Evolutionary conservation across 2,888 invertebrate species (phyloP), one percentile per base, ranked within the genome.

Genomic region (Drosophila melanocephala): DNA sequence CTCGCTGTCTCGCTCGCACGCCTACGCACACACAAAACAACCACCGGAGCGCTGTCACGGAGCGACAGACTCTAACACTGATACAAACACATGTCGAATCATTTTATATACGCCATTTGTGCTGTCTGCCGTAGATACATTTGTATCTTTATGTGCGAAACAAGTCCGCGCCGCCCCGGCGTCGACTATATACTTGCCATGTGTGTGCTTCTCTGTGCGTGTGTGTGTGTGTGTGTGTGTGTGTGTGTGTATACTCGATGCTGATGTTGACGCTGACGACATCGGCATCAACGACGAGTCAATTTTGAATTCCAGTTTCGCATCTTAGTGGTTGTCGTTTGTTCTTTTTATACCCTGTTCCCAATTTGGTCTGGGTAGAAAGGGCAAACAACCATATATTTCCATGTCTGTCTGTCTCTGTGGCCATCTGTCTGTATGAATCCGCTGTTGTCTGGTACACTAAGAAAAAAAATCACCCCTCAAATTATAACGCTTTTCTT

Each of bases 121-220:
- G 90, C 84, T 82, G 86, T 79, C 80, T 91, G 86, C 77, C 58
- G 81, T 77, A 86, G 90, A 88, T 86, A 89, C 89, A 91, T 90
- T 90, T 89, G 91, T 90, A 90, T 89, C 89, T 88, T 86, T 83
- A 79, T 90, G 84, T 90, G 87, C 90, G 74, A 87, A 84, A 91
- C 88, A 87, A 87, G 90, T 84, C 82, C 83, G 73, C 47, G 76
- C 58, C 67, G 62, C 56, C 39, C 64, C 55, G 67, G 37, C 63
- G 66, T 37, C 68, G 61, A 50, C 62, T 65, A 53, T 67, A 62
- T 55, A 69, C 57, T 62, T 53, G 32, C 5, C 19, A 9, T 58
- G 51, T 51, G 50, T 52, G 35, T 42, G 10, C 37, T 37, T 10
- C 7, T 32, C 10, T 51, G 33, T 44, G 26, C 35, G 10, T n/a